Evolutionary conservation across 1,140 invertebrate genomes (phyloP).

Genomic region (Drosophila takahashii): DNA sequence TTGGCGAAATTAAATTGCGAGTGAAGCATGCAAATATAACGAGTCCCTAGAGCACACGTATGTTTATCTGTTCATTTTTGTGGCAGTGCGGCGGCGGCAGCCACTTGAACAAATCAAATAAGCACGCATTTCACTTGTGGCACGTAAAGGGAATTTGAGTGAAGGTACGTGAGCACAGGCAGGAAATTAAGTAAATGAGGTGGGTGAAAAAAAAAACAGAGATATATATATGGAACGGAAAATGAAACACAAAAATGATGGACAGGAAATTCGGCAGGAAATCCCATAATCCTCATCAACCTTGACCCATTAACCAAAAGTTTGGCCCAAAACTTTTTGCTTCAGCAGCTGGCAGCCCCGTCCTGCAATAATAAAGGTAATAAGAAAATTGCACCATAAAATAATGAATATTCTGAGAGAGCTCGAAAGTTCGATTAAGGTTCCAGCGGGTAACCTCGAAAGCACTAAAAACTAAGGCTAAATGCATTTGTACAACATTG

Average conservation of each 20-base stretch:
- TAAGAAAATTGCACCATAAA: slow-evolving; percentile 51
- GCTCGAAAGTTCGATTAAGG: slow-evolving; percentile 75
- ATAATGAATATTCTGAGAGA: slow-evolving; percentile 67
- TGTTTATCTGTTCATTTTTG: slow-evolving; percentile 18
- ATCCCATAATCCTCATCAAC: not conserved
- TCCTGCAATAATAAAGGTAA: slow-evolving; percentile 20
- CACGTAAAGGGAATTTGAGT: slow-evolving; percentile 46
- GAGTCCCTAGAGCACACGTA: slow-evolving; percentile 29
- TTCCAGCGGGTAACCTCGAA: slow-evolving; percentile 23
- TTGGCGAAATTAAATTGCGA: slow-evolving; percentile 25
- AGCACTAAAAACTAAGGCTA: slow-evolving; percentile 41
- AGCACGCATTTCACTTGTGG: slow-evolving; percentile 48
- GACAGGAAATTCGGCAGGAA: slow-evolving; percentile 10
- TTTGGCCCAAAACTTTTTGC: slow-evolving; percentile 17
- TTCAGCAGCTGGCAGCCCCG: slow-evolving; percentile 22
- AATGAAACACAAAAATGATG: not conserved
- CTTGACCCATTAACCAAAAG: slow-evolving; percentile 31
- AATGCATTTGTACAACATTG: slow-evolving; percentile 64
- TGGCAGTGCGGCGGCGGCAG: not conserved
- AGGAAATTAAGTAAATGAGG: slow-evolving; percentile 43
- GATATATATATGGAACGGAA: not conserved
- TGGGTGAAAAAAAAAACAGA: slow-evolving; percentile 1
- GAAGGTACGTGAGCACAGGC: slow-evolving; percentile 30
- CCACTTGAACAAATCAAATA: slow-evolving; percentile 57
- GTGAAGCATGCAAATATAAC: slow-evolving; percentile 26